Evolutionary conservation across 2,113 vertebrate species (phyloP), one percentile per base, ranked within the genome.

Genomic region (Forbesichthys papilliferus): DNA sequence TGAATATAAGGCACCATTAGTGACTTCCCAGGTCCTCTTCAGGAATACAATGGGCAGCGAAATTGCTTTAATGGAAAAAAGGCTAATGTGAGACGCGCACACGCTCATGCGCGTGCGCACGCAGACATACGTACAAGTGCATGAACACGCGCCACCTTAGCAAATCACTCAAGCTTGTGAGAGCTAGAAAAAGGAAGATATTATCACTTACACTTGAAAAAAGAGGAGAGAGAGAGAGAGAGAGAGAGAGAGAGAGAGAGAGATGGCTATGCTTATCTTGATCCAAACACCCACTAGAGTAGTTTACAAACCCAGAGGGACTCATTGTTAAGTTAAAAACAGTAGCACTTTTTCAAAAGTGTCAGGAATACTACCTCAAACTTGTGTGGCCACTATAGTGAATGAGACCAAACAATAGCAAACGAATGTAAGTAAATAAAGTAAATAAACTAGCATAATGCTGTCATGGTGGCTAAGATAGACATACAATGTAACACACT

Each of bases 11-110:
- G 88, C 89, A 89, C 91, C 91, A 93, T 93, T 93, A 93, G 91
- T 91, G 88, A 91, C 92, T 93, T 93, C 90, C 89, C 91, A 90
- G 92, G 91, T 91, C 91, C 91, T 91, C 92, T 92, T 93, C 92
- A 91, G 86, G 86, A 90, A 89, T 89, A 92, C 92, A 93, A 93
- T 93, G 90, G 92, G 90, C 80, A 86, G 89, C 74, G 77, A 93
- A 91, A 93, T 93, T 93, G 91, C 88, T 92, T 91, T 93, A 91
- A 93, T 92, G 92, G 91, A 90, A 89, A 91, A 79, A 89, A 92
- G 91, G 87, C 87, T 91, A 91, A 91, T 90, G 86, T 71, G 88
- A 89, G 88, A 90, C 66, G 55, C 80, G 42, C 75, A 72, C 75
- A 72, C 82, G 75, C 81, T 53, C 47, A 16, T 6, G 16, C n/a